A percentile compares a stretch with the other conserved stretches of the same genome.
Conservation (phyloP, 2,113 vertebrate species). For the Dasypus novemcinctus region DNA sequence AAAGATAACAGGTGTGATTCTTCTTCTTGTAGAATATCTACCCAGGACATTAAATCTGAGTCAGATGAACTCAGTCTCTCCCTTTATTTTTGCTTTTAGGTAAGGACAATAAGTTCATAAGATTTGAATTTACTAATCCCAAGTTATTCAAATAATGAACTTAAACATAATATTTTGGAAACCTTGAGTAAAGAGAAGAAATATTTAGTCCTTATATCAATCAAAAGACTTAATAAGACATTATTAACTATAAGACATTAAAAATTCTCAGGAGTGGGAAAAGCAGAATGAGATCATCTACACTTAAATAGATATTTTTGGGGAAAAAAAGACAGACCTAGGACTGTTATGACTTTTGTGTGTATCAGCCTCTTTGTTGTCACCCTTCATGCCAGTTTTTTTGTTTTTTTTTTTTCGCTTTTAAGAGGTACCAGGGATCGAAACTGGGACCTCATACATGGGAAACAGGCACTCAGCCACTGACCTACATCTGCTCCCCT, state of each 20-base stretch:
- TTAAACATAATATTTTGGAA: neutral
- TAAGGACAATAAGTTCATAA: neutral
- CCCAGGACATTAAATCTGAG: neutral
- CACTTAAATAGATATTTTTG: neutral
- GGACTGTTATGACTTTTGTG: neutral
- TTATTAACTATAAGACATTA: neutral
- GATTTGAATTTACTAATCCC: neutral
- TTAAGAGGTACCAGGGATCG: too few species aligned
- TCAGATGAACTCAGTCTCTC: neutral
- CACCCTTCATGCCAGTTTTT: neutral
- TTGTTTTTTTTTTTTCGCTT: too few species aligned
- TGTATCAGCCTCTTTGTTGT: neutral
- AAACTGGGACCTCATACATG: too few species aligned
- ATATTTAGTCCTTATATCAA: slow-evolving; percentile 20
- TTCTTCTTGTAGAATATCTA: slow-evolving; percentile 14
- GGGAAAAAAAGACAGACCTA: neutral
- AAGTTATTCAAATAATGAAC: neutral
- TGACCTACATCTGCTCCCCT: neutral
- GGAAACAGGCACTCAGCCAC: too few species aligned
- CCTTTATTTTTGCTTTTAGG: neutral
- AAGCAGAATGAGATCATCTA: neutral
- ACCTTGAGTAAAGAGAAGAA: neutral
- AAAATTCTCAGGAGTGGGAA: neutral
- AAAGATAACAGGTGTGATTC: neutral
- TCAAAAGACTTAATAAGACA: slow-evolving; percentile 7